Conservation (phyloP, 37 sponge, comb jelly and placozoan genomes). For the Halisarca cf. caerulea region DNA sequence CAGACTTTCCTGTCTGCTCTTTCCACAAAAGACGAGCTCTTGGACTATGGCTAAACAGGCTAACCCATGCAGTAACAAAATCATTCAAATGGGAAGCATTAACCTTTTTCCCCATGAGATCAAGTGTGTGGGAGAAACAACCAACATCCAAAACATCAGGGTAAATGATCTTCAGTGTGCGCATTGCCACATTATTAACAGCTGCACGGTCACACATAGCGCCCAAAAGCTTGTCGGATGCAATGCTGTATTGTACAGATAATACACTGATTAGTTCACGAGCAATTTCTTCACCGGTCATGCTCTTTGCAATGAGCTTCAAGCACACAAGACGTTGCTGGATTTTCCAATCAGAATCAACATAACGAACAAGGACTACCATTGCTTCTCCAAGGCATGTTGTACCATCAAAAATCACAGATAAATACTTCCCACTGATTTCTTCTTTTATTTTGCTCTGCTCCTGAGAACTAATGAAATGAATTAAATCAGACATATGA, state of each 20-base stretch:
- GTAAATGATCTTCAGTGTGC: slow-evolving; percentile 1
- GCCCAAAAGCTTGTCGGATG: background rate
- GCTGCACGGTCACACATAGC: slow-evolving; percentile 34
- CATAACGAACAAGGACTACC: slow-evolving; percentile 23
- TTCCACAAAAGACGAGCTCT: too few species aligned
- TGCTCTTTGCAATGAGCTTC: slow-evolving; percentile 27
- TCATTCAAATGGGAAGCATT: too few species aligned
- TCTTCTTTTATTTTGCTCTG: slow-evolving; percentile 1
- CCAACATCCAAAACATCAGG: slow-evolving; percentile 15
- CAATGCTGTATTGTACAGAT: slow-evolving; percentile 15
- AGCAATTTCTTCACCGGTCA: too few species aligned
- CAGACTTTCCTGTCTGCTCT: too few species aligned
- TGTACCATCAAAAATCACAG: slow-evolving; percentile 37
- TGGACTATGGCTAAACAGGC: too few species aligned
- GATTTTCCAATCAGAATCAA: slow-evolving; percentile 21
- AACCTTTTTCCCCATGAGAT: too few species aligned
- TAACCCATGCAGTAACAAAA: too few species aligned
- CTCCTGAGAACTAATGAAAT: slow-evolving; percentile 31
- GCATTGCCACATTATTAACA: too few species aligned
- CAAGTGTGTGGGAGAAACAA: slow-evolving; percentile 30
- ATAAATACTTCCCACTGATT: slow-evolving; percentile 19
- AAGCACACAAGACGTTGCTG: slow-evolving; percentile 23
- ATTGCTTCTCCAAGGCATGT: slow-evolving; percentile 22
- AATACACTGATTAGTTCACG: slow-evolving; percentile 13
- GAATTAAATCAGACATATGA: slow-evolving; percentile 35